A percentile compares a stretch with the other conserved stretches of the same genome.
Evolutionary conservation across 2,113 vertebrate species (phyloP).

Genomic region (Sinosuthora webbiana): DNA sequence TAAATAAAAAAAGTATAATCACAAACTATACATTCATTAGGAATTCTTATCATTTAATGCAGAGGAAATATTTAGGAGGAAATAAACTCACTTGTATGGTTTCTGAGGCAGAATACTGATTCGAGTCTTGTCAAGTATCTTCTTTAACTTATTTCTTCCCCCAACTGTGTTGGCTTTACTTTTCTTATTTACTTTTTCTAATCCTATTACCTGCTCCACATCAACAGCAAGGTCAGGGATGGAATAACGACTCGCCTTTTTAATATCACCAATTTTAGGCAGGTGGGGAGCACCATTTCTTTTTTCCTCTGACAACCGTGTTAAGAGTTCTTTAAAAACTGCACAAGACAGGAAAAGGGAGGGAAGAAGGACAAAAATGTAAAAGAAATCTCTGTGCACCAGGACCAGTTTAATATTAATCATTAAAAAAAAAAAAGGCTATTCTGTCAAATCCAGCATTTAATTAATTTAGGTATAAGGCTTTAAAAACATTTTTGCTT

Average conservation of each 20-base stretch:
- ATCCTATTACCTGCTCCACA: slow-evolving; percentile 94
- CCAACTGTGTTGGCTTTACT: slow-evolving; percentile 93
- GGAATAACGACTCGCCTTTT: slow-evolving; percentile 95
- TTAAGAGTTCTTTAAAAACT: slow-evolving; percentile 97
- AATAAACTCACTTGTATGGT: slow-evolving; percentile 91
- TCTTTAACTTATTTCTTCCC: slow-evolving; percentile 96
- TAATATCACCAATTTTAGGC: slow-evolving; percentile 97
- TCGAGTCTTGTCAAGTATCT: slow-evolving; percentile 98
- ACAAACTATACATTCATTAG: neutral
- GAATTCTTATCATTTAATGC: neutral
- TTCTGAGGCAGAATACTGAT: slow-evolving; percentile 98
- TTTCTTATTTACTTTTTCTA: slow-evolving; percentile 96
- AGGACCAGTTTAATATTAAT: neutral
- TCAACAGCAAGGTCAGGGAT: slow-evolving; percentile 97
- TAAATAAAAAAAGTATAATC: neutral
- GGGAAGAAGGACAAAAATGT: neutral
- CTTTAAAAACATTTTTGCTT: neutral
- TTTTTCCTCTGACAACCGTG: slow-evolving; percentile 89
- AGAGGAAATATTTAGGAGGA: neutral
- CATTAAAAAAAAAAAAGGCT: neutral
- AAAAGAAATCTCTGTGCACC: neutral
- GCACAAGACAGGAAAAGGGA: neutral
- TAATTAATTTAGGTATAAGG: neutral
- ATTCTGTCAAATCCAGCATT: neutral
- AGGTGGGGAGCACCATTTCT: slow-evolving; percentile 94